Evolutionary conservation across 2,113 vertebrate species (phyloP), one percentile per base, ranked within the genome.

Genomic region (Rhabdomys dilectus): DNA sequence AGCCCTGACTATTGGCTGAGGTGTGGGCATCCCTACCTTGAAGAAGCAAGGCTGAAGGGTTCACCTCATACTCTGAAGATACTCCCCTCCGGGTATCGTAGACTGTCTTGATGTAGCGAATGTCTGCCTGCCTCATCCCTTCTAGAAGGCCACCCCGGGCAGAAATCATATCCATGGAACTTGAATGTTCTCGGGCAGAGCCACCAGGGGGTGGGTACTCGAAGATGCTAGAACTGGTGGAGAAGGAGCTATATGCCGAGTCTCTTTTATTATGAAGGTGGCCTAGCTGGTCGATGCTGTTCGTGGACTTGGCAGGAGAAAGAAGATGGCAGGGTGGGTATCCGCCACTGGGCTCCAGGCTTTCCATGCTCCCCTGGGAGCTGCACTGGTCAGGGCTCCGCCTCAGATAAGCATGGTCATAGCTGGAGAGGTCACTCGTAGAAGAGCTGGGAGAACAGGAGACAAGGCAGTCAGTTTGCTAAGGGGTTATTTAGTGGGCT

Each of bases 281-380:
- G 92, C 98, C 93, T 19, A 99, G 98, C 98, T 99, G 99, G 97
- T 99, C 99, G 6, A 99, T 99, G 98, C 99, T 99, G 98, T 99
- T 99, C 88, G 99, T 99, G 34, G 99, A 99, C 97, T 99, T 99
- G 98, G 98, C 99, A 0, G 99, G 99, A 31, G 99, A 99, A 53
- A 99, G 99, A 56, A 99, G 98, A 96, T 99, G 99, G 98, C 99
- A 99, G 82, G 99, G 98, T 34, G 99, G 99, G 97, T 99, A 99
- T n/a, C 98, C 97, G 0, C 99, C 98, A 88, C 99, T 97, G 45
- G 98, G 99, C 93, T 99, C 99, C 98, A 99, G 98, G 95, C 99
- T 99, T 97, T 99, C 99, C 99, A 99, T 99, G 98, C 99, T 99
- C 86, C 99, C 99, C 85, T 99, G 98, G 8, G 99, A 99, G 97